Percentiles rank a stretch among this genome's conserved stretches.
These are phyloP conservation scores for Xanthia togata DNA, from an alignment of 2,888 invertebrate species.

Conservation along the genomic window DNA sequence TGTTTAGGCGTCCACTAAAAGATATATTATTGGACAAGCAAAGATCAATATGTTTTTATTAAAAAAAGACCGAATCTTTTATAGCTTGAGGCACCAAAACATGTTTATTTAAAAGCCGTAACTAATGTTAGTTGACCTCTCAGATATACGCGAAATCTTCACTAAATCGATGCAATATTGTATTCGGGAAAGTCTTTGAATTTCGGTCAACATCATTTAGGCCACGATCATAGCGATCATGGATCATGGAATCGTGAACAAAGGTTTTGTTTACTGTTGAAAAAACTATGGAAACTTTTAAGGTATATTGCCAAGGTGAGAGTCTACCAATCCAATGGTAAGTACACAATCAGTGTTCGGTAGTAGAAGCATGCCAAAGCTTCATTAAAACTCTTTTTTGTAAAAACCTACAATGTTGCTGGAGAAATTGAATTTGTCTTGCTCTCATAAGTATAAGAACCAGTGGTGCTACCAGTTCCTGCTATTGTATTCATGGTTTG, in stretches of 20 bases:
- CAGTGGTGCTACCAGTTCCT: constrained; percentile 30
- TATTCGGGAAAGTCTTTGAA: constrained; percentile 26
- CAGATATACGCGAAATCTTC: constrained; percentile 42
- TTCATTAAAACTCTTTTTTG: not conserved
- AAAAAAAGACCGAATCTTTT: not conserved
- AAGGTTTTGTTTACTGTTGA: not conserved
- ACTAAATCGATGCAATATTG: constrained; percentile 19
- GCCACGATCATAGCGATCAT: constrained; percentile 37
- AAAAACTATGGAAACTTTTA: constrained; percentile 20
- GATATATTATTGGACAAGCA: not conserved
- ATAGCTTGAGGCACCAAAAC: constrained; percentile 17
- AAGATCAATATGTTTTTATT: not conserved
- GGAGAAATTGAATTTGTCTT: constrained; percentile 28
- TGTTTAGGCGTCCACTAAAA: not conserved
- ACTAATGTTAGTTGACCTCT: constrained; percentile 57
- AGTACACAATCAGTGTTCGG: not conserved
- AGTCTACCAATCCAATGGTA: constrained; percentile 15
- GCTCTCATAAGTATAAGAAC: constrained; percentile 34
- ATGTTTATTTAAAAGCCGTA: constrained; percentile 50
- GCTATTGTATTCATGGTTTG: constrained; percentile 39
- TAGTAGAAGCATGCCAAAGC: not conserved
- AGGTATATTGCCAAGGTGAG: constrained; percentile 40
- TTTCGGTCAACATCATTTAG: constrained; percentile 25
- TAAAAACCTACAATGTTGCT: not conserved
- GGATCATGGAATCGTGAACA: constrained; percentile 35